Conservation (phyloP, 2,888 invertebrate species). For the Dendrolimus houi region DNA sequence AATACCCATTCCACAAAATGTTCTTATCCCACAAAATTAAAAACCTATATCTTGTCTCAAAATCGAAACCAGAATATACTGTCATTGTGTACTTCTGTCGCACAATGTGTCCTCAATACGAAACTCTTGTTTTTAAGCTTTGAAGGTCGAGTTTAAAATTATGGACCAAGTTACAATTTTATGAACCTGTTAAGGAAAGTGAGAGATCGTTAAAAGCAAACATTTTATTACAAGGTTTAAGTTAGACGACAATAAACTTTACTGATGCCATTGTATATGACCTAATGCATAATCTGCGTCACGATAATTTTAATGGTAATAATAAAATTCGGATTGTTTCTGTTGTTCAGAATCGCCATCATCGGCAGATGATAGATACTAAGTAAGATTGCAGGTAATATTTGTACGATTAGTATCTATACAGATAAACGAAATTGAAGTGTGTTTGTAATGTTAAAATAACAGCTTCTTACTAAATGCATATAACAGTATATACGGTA, state of each 20-base stretch:
- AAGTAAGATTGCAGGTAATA: too few relatives aligned
- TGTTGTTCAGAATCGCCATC: neutral
- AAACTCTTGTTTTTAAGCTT: neutral
- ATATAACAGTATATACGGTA: too few relatives aligned
- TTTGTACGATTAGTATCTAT: too few relatives aligned
- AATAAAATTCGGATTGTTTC: neutral
- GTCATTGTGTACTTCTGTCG: neutral
- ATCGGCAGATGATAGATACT: too few relatives aligned
- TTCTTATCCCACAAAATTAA: too few relatives aligned
- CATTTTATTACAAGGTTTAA: slow-evolving; percentile 3
- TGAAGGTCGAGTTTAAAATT: neutral
- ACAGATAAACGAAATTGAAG: too few relatives aligned
- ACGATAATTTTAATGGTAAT: neutral
- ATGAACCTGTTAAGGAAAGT: neutral
- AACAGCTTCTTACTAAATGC: too few relatives aligned
- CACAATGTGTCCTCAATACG: neutral
- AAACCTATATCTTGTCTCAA: too few relatives aligned
- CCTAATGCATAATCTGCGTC: neutral
- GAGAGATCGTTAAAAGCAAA: slow-evolving; percentile 3
- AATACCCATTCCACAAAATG: too few relatives aligned
- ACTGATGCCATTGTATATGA: neutral
- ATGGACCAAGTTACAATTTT: neutral
- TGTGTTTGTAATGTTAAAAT: too few relatives aligned
- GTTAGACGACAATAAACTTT: neutral
- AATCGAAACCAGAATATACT: too few relatives aligned